Conservation (phyloP, 1,140 invertebrate species). For the Zaprionus kolodkinae region DNA sequence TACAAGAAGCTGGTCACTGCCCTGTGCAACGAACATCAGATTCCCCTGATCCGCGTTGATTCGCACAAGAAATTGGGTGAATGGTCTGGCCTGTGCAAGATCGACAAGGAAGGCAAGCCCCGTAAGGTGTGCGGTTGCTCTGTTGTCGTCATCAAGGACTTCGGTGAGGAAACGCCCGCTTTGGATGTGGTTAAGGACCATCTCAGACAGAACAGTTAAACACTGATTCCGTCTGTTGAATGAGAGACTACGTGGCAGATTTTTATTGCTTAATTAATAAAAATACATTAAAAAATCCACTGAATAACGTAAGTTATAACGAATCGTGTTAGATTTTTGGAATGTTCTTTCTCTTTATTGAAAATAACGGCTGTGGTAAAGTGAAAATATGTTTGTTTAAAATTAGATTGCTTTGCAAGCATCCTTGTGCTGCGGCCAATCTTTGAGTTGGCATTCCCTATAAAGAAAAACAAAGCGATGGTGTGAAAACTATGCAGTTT, state of each 20-base stretch:
- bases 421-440: conserved; percentile 85
- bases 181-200: conserved; percentile 96
- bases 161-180: conserved; percentile 97
- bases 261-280: conserved; percentile 66
- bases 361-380: conserved; percentile 9
- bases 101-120: conserved; percentile 99
- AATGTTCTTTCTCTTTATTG: conserved; percentile 69
- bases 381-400: not conserved
- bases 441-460: conserved; percentile 85
- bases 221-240: conserved; percentile 58
- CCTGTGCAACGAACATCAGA: conserved; percentile 98
- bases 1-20: conserved; percentile 99
- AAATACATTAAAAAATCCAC: conserved; percentile 37
- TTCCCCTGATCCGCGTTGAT: conserved; percentile 97
- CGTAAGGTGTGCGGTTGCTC: conserved; percentile 99
- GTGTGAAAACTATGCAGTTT: not conserved
- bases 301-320: conserved; percentile 24
- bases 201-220: conserved; percentile 88
- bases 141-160: conserved; percentile 99
- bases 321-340: conserved; percentile 57
- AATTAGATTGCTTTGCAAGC: conserved; percentile 37
- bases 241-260: conserved; percentile 77
- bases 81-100: conserved; percentile 99
- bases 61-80: conserved; percentile 99
- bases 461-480: conserved; percentile 28